Evolutionary conservation across 2,797 vertebrate species (phyloP).

Genomic region (Eleutherodactylus coqui): DNA sequence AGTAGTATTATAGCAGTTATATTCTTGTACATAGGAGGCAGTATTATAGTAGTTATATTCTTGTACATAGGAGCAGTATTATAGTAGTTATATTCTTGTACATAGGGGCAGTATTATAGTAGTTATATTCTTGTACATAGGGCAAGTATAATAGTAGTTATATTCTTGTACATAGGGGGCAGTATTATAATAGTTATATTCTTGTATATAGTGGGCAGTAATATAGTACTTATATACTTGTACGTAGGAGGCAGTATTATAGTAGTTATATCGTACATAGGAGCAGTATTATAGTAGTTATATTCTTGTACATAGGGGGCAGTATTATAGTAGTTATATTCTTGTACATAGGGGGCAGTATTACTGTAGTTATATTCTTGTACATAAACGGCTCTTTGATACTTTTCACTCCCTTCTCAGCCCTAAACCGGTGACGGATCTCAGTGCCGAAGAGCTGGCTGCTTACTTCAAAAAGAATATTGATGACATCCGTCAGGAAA

Average conservation of each 20-base stretch:
- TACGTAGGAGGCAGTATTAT: background rate
- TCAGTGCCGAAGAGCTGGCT: too few species aligned
- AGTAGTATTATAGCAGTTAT: conserved; percentile 7
- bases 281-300: conserved; percentile 2
- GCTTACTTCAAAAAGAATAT: too few species aligned
- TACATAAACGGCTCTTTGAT: too few species aligned
- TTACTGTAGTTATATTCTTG: background rate
- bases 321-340: conserved; percentile 20
- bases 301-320: background rate
- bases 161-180: background rate
- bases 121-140: too few species aligned
- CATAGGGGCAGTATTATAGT: too few species aligned
- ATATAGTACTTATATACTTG: background rate
- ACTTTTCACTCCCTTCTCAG: too few species aligned
- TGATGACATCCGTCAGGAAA: too few species aligned
- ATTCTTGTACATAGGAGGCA: conserved; percentile 18
- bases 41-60: background rate
- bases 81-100: too few species aligned
- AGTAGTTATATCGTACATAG: background rate
- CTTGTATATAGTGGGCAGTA: background rate
- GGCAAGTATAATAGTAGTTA: background rate
- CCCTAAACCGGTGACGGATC: too few species aligned
- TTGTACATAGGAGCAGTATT: too few species aligned
- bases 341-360: background rate
- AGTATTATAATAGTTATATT: conserved; percentile 1